Conservation (phyloP, 2,888 invertebrate species). For the Mythimna loreyi region DNA sequence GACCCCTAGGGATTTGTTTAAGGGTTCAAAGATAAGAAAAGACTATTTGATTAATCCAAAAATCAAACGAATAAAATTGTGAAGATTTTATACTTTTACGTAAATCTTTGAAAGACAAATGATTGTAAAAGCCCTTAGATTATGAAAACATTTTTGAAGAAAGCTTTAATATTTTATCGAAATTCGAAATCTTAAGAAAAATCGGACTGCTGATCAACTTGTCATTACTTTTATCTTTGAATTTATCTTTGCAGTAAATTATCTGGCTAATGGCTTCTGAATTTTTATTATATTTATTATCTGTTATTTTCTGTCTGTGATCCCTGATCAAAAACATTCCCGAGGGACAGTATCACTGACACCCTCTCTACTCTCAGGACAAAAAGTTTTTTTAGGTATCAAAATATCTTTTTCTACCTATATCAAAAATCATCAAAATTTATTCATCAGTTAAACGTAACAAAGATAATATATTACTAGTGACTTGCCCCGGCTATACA, state of each 20-base stretch:
- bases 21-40: conserved; percentile 9
- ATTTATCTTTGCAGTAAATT: neutral
- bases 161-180: conserved; percentile 9
- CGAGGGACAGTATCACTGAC: too few relatives aligned
- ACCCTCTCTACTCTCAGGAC: too few relatives aligned
- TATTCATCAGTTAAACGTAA: neutral
- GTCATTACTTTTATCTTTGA: neutral
- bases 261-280: neutral
- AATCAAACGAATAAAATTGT: conserved; percentile 12
- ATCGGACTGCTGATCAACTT: neutral
- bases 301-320: too few relatives aligned
- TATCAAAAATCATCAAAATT: neutral
- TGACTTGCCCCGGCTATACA: too few relatives aligned
- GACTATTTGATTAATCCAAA: conserved; percentile 19
- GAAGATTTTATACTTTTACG: conserved; percentile 10
- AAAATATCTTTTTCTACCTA: neutral
- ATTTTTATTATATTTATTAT: neutral
- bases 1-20: conserved; percentile 4
- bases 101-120: conserved; percentile 21
- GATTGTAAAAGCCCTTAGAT: conserved; percentile 11
- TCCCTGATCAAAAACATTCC: neutral
- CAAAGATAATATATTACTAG: too few relatives aligned
- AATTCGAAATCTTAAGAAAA: conserved; percentile 5
- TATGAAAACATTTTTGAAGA: conserved; percentile 14
- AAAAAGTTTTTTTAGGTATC: neutral